Base-by-base conservation (phyloP, 2,797 vertebrate genomes). In the Pogonophryne albipinna region DNA sequence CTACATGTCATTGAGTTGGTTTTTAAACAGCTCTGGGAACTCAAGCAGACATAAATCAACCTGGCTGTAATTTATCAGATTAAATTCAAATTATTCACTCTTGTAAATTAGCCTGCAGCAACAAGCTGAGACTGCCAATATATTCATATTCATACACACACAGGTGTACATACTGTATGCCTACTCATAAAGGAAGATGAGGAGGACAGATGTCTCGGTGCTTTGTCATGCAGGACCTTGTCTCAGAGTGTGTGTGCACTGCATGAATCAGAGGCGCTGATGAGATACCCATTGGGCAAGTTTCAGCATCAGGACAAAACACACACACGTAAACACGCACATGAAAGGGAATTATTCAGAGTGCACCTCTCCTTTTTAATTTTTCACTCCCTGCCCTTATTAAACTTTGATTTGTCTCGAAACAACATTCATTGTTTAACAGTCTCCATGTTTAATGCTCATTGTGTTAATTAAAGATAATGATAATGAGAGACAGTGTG, bases 301-400 rank as follows among this genome's bases (percentile, higher is more conserved):
- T 79, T 85, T 79, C 66, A 82, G 74, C 76, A 78, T 13, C 14
- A 65, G 3, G 20, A 20, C 41, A 71, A 71, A 79, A 76, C 82
- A 62, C 64, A 80, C 85, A 90, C 51, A 34, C 51, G 79, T 78
- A 73, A 66, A 78, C 66, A 76, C 81, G 63, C 59, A 82, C 83
- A 92, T 94, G 85, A 94, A 92, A 93, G 79, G 66, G 93, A 95
- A 95, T 94, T 91, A 94, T 95, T 94, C 85, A 94, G 79, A 63
- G 27, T 19, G 10, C 72, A 74, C 71, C 75, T 83, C 80, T 74
- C 45, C 34, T 38, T 38, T 38, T 9, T 38, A 74, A 55, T 58
- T 59, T 82, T 46, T 80, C 56, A 55, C 49, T 58, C 65, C 69
- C 49, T 44, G 71, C 71, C 51, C 71, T 83, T 90, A 92, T 94